These are phyloP conservation scores for Otus sunia DNA, from an alignment of 2,113 vertebrate species.

Conservation along the genomic window DNA sequence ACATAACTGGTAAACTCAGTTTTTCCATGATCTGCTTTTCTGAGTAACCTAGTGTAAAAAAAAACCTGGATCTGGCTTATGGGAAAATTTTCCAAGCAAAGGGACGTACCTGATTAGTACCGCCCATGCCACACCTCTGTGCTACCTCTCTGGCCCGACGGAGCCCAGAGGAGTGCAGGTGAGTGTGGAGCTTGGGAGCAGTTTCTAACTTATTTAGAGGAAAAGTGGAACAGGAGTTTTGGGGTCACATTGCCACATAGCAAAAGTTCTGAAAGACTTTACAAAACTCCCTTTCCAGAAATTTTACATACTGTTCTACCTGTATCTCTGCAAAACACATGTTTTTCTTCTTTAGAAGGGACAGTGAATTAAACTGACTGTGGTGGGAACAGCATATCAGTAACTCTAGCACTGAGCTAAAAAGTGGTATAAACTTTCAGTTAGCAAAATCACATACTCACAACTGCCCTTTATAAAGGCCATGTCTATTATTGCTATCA, in stretches of 20 bases:
- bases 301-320: background rate
- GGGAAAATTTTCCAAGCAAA: background rate
- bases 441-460: background rate
- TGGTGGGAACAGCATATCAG: background rate
- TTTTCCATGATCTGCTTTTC: background rate
- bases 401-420: background rate
- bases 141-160: fast-evolving
- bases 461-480: background rate
- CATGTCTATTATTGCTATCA: background rate
- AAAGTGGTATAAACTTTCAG: background rate
- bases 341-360: background rate
- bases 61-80: background rate
- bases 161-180: fast-evolving
- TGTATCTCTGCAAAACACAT: background rate
- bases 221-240: background rate
- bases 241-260: background rate
- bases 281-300: background rate
- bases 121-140: background rate
- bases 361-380: background rate
- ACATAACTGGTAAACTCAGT: background rate
- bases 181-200: background rate
- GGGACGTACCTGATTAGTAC: fast-evolving
- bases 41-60: background rate
- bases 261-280: background rate
- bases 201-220: background rate